A percentile compares a stretch with the other conserved stretches of the same genome.
These are phyloP conservation scores for Parascotia fuliginaria DNA, from an alignment of 2,888 invertebrate genomes.

Conservation along the genomic window DNA sequence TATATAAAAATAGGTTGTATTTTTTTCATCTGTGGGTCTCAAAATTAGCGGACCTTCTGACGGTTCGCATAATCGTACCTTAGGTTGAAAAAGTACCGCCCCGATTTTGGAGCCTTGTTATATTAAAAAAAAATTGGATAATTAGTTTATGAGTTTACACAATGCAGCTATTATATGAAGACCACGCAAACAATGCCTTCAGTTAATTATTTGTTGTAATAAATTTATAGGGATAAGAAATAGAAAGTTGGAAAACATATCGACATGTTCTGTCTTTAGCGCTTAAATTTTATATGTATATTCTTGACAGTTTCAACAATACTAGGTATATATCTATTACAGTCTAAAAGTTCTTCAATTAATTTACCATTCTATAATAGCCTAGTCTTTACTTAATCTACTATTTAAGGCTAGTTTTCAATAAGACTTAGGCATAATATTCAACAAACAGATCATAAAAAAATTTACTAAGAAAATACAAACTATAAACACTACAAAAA, in stretches of 20 bases:
- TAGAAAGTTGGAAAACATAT: too few relatives aligned
- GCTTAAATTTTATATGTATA: too few relatives aligned
- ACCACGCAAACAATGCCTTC: constrained; percentile 72
- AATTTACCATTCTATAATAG: too few relatives aligned
- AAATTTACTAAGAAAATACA: not conserved
- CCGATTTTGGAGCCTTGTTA: constrained; percentile 53
- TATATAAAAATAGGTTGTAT: constrained; percentile 60
- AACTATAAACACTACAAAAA: not conserved
- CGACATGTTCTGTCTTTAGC: too few relatives aligned
- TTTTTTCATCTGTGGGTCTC: constrained; percentile 53
- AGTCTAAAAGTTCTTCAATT: too few relatives aligned
- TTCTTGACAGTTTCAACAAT: too few relatives aligned
- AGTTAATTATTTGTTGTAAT: constrained; percentile 66
- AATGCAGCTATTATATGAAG: constrained; percentile 77
- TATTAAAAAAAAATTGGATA: constrained; percentile 63
- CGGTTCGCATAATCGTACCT: constrained; percentile 36
- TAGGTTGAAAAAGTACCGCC: constrained; percentile 64
- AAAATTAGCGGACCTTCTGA: constrained; percentile 55
- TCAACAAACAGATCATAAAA: not conserved
- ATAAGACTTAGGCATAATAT: too few relatives aligned
- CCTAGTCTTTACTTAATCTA: too few relatives aligned
- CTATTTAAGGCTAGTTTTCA: too few relatives aligned
- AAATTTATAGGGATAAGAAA: constrained; percentile 32
- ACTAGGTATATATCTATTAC: too few relatives aligned
- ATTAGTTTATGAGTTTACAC: constrained; percentile 82